phyloP scores from a whole-genome alignment of 2,113 vertebrate species.

The Anguilla rostrata region DNA sequence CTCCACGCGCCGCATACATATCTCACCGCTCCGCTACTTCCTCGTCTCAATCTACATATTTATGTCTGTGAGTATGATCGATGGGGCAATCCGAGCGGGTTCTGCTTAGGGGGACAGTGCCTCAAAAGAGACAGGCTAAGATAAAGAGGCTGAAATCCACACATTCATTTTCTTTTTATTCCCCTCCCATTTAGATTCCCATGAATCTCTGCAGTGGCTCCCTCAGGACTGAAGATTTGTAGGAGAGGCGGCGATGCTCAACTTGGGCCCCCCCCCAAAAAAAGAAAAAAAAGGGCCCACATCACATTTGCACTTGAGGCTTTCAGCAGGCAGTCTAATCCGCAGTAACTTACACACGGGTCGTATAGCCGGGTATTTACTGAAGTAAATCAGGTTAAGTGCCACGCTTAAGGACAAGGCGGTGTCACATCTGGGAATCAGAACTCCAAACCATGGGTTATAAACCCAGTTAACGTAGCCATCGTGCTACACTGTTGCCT shows the following conservation, averaged over 20 bases:
- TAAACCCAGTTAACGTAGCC: no score
- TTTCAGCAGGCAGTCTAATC: no score
- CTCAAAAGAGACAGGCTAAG: slow-evolving; percentile 66
- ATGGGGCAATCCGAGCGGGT: slow-evolving; percentile 74
- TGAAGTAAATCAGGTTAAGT: no score
- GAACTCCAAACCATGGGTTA: no score
- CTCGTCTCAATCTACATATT: slow-evolving; percentile 63
- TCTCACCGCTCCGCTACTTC: slow-evolving; percentile 53
- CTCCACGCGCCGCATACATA: slow-evolving; percentile 56
- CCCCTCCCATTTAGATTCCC: slow-evolving; percentile 36
- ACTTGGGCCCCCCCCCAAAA: no score
- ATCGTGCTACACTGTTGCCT: no score
- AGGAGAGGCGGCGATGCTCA: background rate
- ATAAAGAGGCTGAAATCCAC: slow-evolving; percentile 56
- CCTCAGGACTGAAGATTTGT: slow-evolving; percentile 59
- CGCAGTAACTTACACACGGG: no score
- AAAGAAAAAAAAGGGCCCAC: no score
- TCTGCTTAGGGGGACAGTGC: slow-evolving; percentile 63
- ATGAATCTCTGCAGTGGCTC: slow-evolving; percentile 56
- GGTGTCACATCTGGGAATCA: no score
- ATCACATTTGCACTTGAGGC: no score
- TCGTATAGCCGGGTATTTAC: no score
- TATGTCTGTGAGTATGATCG: slow-evolving; percentile 69
- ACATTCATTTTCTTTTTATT: slow-evolving; percentile 47
- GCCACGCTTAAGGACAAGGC: no score